Percentiles rank a stretch among this genome's conserved stretches.
phyloP scores from a whole-genome alignment of 2,113 vertebrate species.

The Cyanoliseus patagonus region DNA sequence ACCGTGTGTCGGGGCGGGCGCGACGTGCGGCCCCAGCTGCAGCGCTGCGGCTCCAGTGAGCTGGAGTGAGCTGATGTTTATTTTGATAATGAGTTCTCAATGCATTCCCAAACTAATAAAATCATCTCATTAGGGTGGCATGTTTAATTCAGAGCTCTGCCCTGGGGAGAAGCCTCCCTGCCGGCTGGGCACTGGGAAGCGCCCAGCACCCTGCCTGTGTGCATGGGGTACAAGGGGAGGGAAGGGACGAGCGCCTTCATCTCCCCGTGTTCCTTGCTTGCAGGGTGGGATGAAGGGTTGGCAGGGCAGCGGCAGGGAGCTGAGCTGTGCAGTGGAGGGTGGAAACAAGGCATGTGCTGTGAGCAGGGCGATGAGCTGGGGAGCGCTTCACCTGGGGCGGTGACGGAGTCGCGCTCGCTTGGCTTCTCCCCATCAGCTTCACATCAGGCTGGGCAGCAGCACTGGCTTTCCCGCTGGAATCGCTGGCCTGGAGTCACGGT shows the following conservation, averaged over 20 bases:
- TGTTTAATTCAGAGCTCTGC: slow-evolving; percentile 72
- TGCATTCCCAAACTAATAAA: slow-evolving; percentile 77
- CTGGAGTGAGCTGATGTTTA: slow-evolving; percentile 72
- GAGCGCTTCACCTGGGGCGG: neutral
- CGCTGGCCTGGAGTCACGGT: neutral
- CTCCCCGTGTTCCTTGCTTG: accelerated
- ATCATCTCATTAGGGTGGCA: slow-evolving; percentile 78
- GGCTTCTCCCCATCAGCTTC: slow-evolving; percentile 49
- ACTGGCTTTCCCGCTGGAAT: neutral
- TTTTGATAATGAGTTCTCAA: slow-evolving; percentile 77
- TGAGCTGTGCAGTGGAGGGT: neutral
- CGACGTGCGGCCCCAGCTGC: neutral
- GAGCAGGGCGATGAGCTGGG: neutral
- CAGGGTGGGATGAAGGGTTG: neutral
- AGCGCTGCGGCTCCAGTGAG: neutral
- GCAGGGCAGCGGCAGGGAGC: neutral
- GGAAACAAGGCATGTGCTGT: neutral
- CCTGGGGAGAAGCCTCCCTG: slow-evolving; percentile 43
- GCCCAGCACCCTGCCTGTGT: neutral
- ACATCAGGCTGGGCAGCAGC: neutral
- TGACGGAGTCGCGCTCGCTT: slow-evolving; percentile 20
- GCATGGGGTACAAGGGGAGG: accelerated
- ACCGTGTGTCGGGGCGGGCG: neutral
- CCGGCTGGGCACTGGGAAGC: slow-evolving; percentile 16
- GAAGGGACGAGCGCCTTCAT: neutral